A percentile compares a stretch with the other conserved stretches of the same genome.
Evolutionary conservation across 2,797 vertebrate genomes (phyloP).

Genomic region (Bradypodion ventrale): DNA sequence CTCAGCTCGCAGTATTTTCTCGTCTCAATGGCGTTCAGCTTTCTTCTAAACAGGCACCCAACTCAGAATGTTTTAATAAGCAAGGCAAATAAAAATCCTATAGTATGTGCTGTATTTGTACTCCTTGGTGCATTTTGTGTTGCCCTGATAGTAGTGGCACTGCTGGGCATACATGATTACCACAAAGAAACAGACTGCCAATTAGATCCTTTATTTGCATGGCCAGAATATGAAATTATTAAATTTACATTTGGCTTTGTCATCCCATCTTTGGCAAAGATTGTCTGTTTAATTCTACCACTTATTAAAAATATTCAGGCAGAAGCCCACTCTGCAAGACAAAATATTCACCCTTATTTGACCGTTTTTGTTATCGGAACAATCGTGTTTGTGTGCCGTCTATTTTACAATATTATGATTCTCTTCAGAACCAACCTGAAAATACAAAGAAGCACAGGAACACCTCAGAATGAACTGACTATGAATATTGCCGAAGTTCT

Average conservation of each 20-base stretch:
- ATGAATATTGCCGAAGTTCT: slow-evolving; percentile 79
- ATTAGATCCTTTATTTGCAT: slow-evolving; percentile 67
- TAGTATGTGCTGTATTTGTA: slow-evolving; percentile 53
- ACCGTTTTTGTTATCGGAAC: slow-evolving; percentile 48
- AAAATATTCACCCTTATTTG: background rate
- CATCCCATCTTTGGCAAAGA: slow-evolving; percentile 69
- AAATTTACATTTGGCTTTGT: slow-evolving; percentile 77
- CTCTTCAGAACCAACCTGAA: slow-evolving; percentile 67
- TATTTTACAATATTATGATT: slow-evolving; percentile 76
- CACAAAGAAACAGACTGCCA: slow-evolving; percentile 63
- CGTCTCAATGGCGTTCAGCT: slow-evolving; percentile 63
- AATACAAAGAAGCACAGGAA: slow-evolving; percentile 18
- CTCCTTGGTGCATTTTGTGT: slow-evolving; percentile 64
- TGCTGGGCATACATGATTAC: slow-evolving; percentile 67
- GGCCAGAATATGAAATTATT: slow-evolving; percentile 72
- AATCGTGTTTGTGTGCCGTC: slow-evolving; percentile 63
- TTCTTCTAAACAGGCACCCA: slow-evolving; percentile 61
- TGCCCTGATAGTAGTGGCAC: slow-evolving; percentile 67
- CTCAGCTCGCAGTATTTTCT: slow-evolving; percentile 74
- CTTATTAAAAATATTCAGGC: slow-evolving; percentile 52
- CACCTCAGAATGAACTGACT: slow-evolving; percentile 52
- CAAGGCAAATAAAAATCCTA: slow-evolving; percentile 55
- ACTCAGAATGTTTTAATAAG: slow-evolving; percentile 26
- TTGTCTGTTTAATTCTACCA: slow-evolving; percentile 63
- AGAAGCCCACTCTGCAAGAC: background rate